Percentiles rank a stretch among this genome's conserved stretches.
These are phyloP conservation scores for Gymnoscelis rufifasciata DNA, from an alignment of 2,888 invertebrate genomes.

Conservation along the genomic window DNA sequence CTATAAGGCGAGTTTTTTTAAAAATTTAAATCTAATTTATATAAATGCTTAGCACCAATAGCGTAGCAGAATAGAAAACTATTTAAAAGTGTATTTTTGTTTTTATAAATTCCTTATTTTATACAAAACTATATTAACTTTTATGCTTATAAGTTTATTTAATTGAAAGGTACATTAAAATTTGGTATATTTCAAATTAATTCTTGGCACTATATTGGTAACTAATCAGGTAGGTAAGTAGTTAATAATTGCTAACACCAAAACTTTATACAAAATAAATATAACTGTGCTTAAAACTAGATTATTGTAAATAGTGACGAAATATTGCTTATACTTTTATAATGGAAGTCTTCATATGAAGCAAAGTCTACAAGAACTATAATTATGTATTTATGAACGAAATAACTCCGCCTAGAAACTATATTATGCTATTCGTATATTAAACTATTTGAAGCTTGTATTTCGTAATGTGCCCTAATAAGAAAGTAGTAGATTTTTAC, in stretches of 20 bases:
- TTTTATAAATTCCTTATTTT: conserved; percentile 25
- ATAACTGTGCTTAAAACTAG: conserved; percentile 20
- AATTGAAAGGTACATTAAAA: conserved; percentile 2
- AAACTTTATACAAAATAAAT: conserved; percentile 23
- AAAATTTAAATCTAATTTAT: conserved; percentile 28
- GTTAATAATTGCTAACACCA: conserved; percentile 19
- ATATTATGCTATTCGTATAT: too few species aligned
- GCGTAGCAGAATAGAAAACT: conserved; percentile 44
- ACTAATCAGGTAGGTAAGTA: neutral
- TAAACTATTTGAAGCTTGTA: too few species aligned
- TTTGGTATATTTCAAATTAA: conserved; percentile 16
- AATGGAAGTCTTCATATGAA: conserved; percentile 22
- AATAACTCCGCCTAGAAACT: too few species aligned
- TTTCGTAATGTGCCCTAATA: too few species aligned
- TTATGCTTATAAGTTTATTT: neutral
- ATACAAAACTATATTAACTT: conserved; percentile 8
- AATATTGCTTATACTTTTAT: conserved; percentile 16
- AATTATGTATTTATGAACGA: too few species aligned
- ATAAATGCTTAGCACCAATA: conserved; percentile 50
- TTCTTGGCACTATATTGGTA: conserved; percentile 37
- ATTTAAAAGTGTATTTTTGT: conserved; percentile 29
- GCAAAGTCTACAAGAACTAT: neutral
- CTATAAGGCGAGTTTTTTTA: conserved; percentile 39
- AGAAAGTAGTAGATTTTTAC: too few species aligned
- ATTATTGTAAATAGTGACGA: conserved; percentile 18